Base-by-base conservation (phyloP, 2,888 invertebrate species). In the Tribolium freemani region DNA sequence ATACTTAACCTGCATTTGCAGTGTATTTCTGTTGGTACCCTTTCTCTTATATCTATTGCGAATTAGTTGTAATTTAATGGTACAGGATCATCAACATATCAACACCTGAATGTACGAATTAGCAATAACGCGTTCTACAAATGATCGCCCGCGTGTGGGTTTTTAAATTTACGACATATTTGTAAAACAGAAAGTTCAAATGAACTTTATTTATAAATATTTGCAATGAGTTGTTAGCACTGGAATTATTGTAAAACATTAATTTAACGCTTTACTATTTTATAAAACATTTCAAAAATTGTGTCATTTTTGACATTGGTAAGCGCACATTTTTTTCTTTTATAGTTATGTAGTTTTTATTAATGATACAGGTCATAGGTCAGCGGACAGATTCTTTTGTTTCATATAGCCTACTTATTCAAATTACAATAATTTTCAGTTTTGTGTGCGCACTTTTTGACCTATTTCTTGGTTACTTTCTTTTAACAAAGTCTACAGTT, bases 241-340 rank as follows among this genome's bases (percentile, higher is more conserved):
- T 51, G 51, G 51, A 21, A 51, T 51, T 51, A 51, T 51, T 51
- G 9, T 13, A 21, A 51, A 20, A 51, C 16, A 51, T 38, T 38
- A 38, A 3, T 38, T 38, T 9, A 38, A 38, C 6, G 31, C 1
- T 38, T 2, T 21, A 21, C 3, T 3, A 21, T 21, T 21, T 38
- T 38, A 6, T 38, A 5, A 38, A 38, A 38, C 38, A 9, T n/a
- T 38, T 8, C 6, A 38, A 8, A 38, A 38, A 38, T 9, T 38
- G 9, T 38, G 38, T 38, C 38, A 8, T 38, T 38, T 38, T 38
- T 38, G 8, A 38, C 38, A n/a, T 38, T n/a, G 38, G 38, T 38
- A 38, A 5, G 38, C 38, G 3, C 8, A n/a, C 3, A 38, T 6
- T 38, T 38, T 38, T 38, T 38, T n/a, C 8, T 38, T 38, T 38